A percentile compares a stretch with the other conserved stretches of the same genome.
Conservation (phyloP, 2,888 invertebrate genomes). For the Steinernema scapterisci region DNA sequence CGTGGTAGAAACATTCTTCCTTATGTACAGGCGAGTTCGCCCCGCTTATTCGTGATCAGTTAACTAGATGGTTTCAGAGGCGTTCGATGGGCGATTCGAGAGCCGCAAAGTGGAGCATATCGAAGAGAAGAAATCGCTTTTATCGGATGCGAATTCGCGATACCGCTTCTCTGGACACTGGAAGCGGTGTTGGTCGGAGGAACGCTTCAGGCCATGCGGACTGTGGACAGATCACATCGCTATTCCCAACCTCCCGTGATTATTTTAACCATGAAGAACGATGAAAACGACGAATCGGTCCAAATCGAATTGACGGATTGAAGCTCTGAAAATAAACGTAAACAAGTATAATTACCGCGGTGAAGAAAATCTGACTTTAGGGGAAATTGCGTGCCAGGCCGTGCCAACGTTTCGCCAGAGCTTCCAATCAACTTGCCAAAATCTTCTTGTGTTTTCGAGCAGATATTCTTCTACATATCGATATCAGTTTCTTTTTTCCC, state of each 20-base stretch:
- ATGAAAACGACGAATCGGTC: constrained; percentile 22
- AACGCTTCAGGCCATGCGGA: constrained; percentile 35
- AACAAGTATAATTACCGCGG: too few species aligned
- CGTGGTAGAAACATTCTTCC: constrained; percentile 24
- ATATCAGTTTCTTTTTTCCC: too few species aligned
- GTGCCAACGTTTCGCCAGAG: too few species aligned
- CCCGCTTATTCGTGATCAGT: neutral
- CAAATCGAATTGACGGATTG: constrained; percentile 13
- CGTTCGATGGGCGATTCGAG: constrained; percentile 27
- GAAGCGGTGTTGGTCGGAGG: constrained; percentile 50
- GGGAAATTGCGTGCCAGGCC: too few species aligned
- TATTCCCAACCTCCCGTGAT: constrained; percentile 8
- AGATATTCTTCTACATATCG: too few species aligned
- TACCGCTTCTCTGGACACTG: constrained; percentile 51
- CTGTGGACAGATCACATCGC: constrained; percentile 16
- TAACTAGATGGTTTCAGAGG: neutral
- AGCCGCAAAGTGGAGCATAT: neutral
- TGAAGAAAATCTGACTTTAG: too few species aligned
- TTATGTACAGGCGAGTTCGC: constrained; percentile 9
- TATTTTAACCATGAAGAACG: constrained; percentile 8
- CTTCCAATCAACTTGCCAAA: too few species aligned
- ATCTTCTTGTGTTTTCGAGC: too few species aligned
- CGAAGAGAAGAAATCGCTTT: constrained; percentile 37
- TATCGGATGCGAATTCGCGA: constrained; percentile 51
- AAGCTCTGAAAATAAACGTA: too few species aligned